Percentiles rank a stretch among this genome's conserved stretches.
These are phyloP conservation scores for Drosophila paulistorum DNA, from an alignment of 1,140 invertebrate species.

Conservation along the genomic window DNA sequence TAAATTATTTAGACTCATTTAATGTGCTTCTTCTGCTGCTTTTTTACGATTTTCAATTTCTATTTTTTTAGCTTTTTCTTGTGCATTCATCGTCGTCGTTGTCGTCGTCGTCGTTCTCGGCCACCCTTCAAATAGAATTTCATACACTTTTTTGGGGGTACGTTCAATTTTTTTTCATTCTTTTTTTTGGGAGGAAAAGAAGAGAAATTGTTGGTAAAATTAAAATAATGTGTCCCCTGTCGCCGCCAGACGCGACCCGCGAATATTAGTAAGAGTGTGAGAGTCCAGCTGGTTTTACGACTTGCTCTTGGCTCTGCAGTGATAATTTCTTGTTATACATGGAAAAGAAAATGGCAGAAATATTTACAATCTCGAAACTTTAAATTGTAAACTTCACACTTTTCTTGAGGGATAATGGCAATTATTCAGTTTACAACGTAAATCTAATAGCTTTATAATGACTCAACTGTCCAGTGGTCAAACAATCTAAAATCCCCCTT, in stretches of 20 bases:
- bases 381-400: not conserved
- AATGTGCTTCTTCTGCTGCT: slow-evolving; percentile 60
- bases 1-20: slow-evolving; percentile 80
- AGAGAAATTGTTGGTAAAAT: slow-evolving; percentile 62
- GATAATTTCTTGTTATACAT: slow-evolving; percentile 38
- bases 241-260: slow-evolving; percentile 63
- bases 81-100: not conserved
- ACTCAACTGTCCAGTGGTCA: slow-evolving; percentile 1
- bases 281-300: slow-evolving; percentile 34
- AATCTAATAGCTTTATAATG: not conserved
- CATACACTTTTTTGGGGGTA: slow-evolving; percentile 8
- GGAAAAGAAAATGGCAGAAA: not conserved
- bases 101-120: slow-evolving; percentile 6
- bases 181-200: slow-evolving; percentile 63
- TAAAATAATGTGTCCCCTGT: slow-evolving; percentile 82
- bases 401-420: not conserved
- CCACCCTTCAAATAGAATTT: slow-evolving; percentile 60
- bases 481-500: slow-evolving; percentile 16
- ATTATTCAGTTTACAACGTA: not conserved
- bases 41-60: slow-evolving; percentile 77
- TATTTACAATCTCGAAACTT: not conserved
- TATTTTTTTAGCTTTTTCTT: slow-evolving; percentile 46
- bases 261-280: not conserved
- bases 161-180: slow-evolving; percentile 27
- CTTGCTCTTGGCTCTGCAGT: not conserved